phyloP scores from a whole-genome alignment of 2,113 vertebrate genomes.

The Numenius arquata region DNA sequence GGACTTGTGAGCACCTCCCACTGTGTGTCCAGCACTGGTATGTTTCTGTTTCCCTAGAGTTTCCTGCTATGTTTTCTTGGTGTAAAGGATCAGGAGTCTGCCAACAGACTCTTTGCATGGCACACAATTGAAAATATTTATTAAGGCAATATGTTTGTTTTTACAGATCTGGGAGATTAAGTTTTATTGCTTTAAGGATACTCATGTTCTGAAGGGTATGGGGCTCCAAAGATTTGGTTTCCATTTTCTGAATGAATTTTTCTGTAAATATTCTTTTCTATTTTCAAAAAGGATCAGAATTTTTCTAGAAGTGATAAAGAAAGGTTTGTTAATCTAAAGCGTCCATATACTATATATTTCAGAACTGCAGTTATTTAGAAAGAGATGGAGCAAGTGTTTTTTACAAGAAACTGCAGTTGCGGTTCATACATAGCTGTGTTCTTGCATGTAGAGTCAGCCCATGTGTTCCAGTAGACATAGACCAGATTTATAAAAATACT shows the following conservation, averaged over 20 bases:
- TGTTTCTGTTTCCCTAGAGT: not conserved
- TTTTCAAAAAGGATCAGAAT: not conserved
- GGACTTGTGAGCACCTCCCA: not conserved
- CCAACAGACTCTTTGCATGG: not conserved
- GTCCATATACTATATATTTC: not conserved
- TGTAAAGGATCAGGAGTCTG: not conserved
- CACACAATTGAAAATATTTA: conserved; percentile 14
- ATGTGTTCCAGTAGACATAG: not conserved
- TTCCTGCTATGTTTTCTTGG: not conserved
- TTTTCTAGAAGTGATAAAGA: not conserved
- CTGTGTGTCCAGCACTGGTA: not conserved
- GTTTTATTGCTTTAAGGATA: not conserved
- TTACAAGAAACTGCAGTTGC: not conserved
- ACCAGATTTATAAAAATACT: not conserved
- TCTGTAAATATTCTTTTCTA: not conserved
- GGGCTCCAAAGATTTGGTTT: not conserved
- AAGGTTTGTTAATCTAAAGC: not conserved
- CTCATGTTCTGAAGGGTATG: not conserved
- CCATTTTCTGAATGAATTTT: not conserved
- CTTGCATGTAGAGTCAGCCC: not conserved
- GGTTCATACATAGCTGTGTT: not conserved
- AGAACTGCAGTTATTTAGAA: not conserved
- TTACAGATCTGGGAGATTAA: conserved; percentile 1
- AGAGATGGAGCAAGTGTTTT: not conserved
- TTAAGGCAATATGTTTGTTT: not conserved